Percentiles rank a stretch among this genome's conserved stretches.
Evolutionary conservation across 1,140 invertebrate species (phyloP).

Genomic region (Trinorchestia longiramus): DNA sequence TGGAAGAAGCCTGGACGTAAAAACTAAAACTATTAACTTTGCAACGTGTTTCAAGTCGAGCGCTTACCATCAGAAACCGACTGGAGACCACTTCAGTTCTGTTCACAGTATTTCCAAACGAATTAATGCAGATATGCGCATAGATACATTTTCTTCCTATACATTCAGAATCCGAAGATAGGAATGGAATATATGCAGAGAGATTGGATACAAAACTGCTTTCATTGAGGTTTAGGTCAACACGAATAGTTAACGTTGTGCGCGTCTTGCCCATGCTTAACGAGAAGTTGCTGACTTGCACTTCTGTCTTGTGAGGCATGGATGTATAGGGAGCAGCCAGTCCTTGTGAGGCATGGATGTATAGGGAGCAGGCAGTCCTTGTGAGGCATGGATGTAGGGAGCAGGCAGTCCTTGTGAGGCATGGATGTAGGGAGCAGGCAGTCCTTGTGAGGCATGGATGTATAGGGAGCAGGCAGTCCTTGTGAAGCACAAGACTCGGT

Average conservation of each 20-base stretch:
- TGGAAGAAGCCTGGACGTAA: background rate
- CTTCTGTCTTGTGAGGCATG: background rate
- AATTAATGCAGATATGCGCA: background rate
- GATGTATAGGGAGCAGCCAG: background rate
- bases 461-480: background rate
- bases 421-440: background rate
- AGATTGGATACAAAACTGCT: no score
- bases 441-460: background rate
- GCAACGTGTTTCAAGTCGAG: background rate
- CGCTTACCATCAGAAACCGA: background rate
- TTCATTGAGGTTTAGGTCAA: background rate
- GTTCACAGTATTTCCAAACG: background rate
- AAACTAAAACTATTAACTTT: background rate
- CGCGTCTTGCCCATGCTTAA: background rate
- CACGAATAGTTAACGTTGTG: background rate
- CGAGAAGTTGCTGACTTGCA: background rate
- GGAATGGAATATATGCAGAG: no score
- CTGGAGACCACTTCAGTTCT: background rate
- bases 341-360: background rate
- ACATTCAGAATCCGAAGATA: no score
- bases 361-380: background rate
- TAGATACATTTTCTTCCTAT: no score
- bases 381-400: background rate
- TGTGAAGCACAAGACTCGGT: background rate
- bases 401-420: background rate